Base-by-base conservation (phyloP, 2,113 vertebrate genomes). In the Nycticorax nycticorax region DNA sequence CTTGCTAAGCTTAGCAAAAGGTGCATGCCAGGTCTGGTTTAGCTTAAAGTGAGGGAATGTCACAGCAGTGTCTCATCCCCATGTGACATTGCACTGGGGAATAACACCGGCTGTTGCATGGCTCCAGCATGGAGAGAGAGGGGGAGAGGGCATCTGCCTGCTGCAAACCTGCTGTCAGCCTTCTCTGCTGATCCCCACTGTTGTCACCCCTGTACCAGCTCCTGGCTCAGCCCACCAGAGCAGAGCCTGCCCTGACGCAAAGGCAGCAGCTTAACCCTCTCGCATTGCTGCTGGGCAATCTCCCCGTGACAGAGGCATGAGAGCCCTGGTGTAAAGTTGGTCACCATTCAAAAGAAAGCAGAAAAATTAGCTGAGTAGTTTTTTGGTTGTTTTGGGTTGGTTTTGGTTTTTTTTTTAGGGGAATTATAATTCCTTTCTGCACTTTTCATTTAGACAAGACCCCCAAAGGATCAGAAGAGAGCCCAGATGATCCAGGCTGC, bases 391-490 rank as follows among this genome's bases (percentile, higher is more conserved):
- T 47, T 30, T 17, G 8, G n/a, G 9, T 30, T 35, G 39, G 39
- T 33, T 22, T 17, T 21, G n/a, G 9, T 30, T 35, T 32, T 18
- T n/a, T 23, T 85, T 73, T 47, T 3, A 8, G 22, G 7, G 18
- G 26, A 50, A 23, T 89, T 91, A 23, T 37, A 88, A 92, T 91
- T 86, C 21, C 9, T 83, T 85, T 76, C 39, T 37, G 8, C 52
- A 33, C 14, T 64, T 59, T 47, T 81, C 47, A 56, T 82, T 95
- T 69, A 76, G 67, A 79, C 32, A 55, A 66, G 69, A 16, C 10
- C 89, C 89, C 63, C 85, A 83, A 67, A 52, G 56, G 88, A 67
- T 15, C 33, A 80, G n/a, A 79, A 55, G 52, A 92, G 59, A 93
- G 20, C 41, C 63, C 72, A 88, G 73, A 73, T 84, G 68, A 89